A percentile compares a stretch with the other conserved stretches of the same genome.
These are phyloP conservation scores for Sthenelais limicola DNA, from an alignment of 2,888 invertebrate genomes.

Conservation along the genomic window DNA sequence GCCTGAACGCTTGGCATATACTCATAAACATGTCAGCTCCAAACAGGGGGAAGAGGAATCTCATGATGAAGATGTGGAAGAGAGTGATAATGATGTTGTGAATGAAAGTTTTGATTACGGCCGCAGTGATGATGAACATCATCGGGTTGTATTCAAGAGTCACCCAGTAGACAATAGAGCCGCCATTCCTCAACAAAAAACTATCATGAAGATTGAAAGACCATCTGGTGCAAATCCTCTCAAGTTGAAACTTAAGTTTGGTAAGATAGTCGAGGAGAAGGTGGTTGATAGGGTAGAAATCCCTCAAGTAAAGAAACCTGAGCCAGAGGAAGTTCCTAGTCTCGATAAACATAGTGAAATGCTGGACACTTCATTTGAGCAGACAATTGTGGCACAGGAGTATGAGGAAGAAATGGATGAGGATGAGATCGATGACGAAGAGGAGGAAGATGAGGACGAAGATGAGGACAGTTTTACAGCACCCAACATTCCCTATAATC, in stretches of 20 bases:
- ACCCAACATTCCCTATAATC: background rate
- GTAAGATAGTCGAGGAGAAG: conserved; percentile 33
- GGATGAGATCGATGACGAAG: background rate
- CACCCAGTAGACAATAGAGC: too few species aligned
- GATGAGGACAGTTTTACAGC: conserved; percentile 12
- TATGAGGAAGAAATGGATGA: too few species aligned
- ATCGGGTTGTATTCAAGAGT: too few species aligned
- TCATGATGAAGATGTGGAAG: background rate
- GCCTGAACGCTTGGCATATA: conserved; percentile 14
- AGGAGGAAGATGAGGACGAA: conserved; percentile 19
- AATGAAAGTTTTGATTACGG: too few species aligned
- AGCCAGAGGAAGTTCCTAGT: conserved; percentile 1
- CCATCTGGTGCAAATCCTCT: conserved; percentile 22
- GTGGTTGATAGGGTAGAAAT: conserved; percentile 8
- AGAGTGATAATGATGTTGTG: conserved; percentile 14
- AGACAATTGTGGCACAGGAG: background rate
- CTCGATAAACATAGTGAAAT: background rate
- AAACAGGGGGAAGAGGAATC: too few species aligned
- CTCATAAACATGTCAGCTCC: too few species aligned
- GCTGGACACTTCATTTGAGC: background rate
- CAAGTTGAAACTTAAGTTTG: conserved; percentile 34
- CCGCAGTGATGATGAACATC: too few species aligned
- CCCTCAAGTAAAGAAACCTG: background rate
- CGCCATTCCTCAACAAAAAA: too few species aligned
- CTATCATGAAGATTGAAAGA: conserved; percentile 28